Evolutionary conservation across 1,140 invertebrate species (phyloP), one percentile per base, ranked within the genome.

Genomic region (Sweltsa coloradensis): DNA sequence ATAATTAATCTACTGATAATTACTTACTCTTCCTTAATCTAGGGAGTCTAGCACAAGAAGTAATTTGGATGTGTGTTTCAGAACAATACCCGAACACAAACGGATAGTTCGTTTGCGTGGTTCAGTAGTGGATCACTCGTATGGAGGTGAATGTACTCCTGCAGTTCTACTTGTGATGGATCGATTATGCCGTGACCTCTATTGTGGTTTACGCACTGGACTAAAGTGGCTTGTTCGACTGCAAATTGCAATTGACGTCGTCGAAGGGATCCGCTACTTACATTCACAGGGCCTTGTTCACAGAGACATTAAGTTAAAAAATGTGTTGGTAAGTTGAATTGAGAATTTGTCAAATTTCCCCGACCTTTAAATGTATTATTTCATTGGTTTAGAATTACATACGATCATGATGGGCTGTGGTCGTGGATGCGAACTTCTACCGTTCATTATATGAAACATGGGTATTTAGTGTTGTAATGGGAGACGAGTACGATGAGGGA

Each of bases 221-320:
- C 66, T 92, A 3, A 63, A 72, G n/a, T 87, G 83, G 79, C 49
- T 70, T 1, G 60, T 66, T 31, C 65, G 81, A 54, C 72, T 89
- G 59, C 70, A 84, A 60, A 79, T 94, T 46, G 77, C 86, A 1
- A 77, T 87, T 47, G 88, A 94, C 63, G 89, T 89, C 2, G 74
- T 87, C 0, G 79, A 86, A 60, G 85, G 84, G 9, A 89, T 92
- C 57, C 73, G 89, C 24, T 92, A 87, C 67, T 73, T 94, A 13
- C 89, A 94, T 65, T 86, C 85, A 9, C 79, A 85, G 65, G 89
- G 89, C 1, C 70, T 93, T 2, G 83, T 92, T 7, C 89, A 92
- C 63, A 72, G 89, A 47, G 89, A 93, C 63, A 87, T 94, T 48
- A 93, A 93, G 65, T 66, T 91, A 46, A 91, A 91, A 67, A 92